Percentiles rank a stretch among this genome's conserved stretches.
phyloP scores from a whole-genome alignment of 2,888 invertebrate species.

The Lasioglossum marginatum region DNA sequence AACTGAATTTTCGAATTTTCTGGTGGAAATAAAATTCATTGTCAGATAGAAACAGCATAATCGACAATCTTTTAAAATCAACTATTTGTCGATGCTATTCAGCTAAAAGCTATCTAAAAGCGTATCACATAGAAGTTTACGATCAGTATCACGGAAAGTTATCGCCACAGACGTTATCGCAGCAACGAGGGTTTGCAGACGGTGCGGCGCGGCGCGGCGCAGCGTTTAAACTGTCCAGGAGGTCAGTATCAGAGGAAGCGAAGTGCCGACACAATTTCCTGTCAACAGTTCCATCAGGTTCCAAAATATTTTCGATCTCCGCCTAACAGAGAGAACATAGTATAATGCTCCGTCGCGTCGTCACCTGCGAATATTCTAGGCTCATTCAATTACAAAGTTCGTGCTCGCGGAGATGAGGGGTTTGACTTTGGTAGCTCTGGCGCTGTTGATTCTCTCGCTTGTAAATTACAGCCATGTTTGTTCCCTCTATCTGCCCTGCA shows the following conservation, averaged over 20 bases:
- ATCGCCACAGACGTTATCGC: background rate
- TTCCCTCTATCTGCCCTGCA: slow-evolving; percentile 20
- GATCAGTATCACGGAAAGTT: background rate
- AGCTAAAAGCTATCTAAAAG: background rate
- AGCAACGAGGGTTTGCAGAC: background rate
- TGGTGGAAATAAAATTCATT: background rate
- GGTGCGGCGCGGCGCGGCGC: background rate
- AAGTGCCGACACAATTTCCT: background rate
- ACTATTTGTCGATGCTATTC: background rate
- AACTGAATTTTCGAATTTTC: background rate
- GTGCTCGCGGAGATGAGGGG: slow-evolving; percentile 29
- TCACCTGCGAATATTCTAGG: slow-evolving; percentile 41
- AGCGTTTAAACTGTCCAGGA: background rate
- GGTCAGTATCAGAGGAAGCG: slow-evolving; percentile 1
- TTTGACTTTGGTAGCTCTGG: slow-evolving; percentile 31
- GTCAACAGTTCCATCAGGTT: slow-evolving; percentile 11
- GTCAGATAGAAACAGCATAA: background rate
- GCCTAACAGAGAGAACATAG: slow-evolving; percentile 9
- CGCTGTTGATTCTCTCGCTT: slow-evolving; percentile 47
- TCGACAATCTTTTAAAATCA: background rate
- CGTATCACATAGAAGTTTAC: background rate
- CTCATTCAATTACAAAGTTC: slow-evolving; percentile 51
- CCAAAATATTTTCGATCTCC: slow-evolving; percentile 15
- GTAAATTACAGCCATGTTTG: slow-evolving; percentile 55
- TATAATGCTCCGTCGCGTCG: slow-evolving; percentile 21